phyloP scores from a whole-genome alignment of 2,797 vertebrate species.

The Cygnus olor region DNA sequence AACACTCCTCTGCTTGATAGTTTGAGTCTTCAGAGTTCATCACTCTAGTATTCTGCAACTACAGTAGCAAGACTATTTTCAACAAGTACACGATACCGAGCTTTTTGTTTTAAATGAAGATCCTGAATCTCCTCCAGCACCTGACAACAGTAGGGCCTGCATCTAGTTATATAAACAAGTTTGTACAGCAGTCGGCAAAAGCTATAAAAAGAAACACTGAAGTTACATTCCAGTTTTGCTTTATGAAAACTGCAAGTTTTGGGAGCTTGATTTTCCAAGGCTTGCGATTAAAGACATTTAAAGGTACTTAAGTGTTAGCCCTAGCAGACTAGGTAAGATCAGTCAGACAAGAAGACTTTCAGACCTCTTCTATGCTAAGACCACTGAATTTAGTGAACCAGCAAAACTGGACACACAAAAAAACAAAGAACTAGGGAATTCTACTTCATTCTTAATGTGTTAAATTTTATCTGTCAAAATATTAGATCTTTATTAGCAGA shows the following conservation, averaged over 20 bases:
- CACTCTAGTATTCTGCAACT: not conserved
- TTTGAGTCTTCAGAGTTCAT: not conserved
- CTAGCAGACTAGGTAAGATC: not conserved
- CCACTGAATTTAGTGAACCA: not conserved
- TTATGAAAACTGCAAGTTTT: not conserved
- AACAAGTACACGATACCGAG: not conserved
- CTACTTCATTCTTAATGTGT: not conserved
- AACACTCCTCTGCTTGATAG: not conserved
- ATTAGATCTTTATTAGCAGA: not conserved
- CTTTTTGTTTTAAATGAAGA: not conserved
- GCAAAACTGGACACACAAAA: not conserved
- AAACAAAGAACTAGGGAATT: not conserved
- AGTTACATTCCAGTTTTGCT: not conserved
- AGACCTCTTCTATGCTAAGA: not conserved
- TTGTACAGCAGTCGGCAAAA: not conserved
- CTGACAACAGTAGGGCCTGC: not conserved
- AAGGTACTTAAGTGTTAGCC: not conserved
- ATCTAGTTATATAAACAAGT: not conserved
- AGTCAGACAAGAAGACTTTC: not conserved
- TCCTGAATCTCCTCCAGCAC: not conserved
- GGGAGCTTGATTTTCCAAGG: not conserved
- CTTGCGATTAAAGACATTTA: not conserved
- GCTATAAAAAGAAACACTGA: not conserved
- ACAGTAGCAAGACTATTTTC: not conserved
- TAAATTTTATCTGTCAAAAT: not conserved